Conservation (phyloP, 2,797 vertebrate genomes). For the Pseudomugil tenellus region DNA sequence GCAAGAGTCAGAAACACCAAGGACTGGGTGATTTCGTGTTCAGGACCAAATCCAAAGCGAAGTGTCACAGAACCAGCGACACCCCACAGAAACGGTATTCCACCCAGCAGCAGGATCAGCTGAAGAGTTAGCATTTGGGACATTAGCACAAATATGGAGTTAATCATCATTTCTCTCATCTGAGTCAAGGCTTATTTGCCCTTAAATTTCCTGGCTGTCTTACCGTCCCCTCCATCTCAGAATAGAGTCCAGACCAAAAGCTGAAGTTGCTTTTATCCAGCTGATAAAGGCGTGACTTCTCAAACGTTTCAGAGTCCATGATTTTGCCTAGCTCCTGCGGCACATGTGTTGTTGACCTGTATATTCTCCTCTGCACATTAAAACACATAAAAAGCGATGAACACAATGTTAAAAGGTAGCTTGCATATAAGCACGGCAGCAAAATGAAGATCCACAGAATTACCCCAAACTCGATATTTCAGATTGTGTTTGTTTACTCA, state of each 20-base stretch:
- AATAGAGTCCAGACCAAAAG: slow-evolving; percentile 98
- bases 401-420: background rate
- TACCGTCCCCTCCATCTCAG: slow-evolving; percentile 95
- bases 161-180: background rate
- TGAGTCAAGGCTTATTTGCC: background rate
- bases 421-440: background rate
- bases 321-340: slow-evolving; percentile 93
- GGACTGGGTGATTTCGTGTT: slow-evolving; percentile 95
- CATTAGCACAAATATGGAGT: background rate
- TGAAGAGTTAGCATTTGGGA: slow-evolving; percentile 56
- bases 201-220: slow-evolving; percentile 51
- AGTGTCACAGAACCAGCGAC: slow-evolving; percentile 85
- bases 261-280: slow-evolving; percentile 99
- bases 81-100: slow-evolving; percentile 95
- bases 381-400: background rate
- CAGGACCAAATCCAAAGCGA: slow-evolving; percentile 86
- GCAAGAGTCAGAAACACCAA: slow-evolving; percentile 91
- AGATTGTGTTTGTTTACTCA: background rate
- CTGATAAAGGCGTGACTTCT: slow-evolving; percentile 97
- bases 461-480: background rate
- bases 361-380: slow-evolving; percentile 87
- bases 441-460: no score
- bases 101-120: slow-evolving; percentile 94
- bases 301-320: slow-evolving; percentile 97
- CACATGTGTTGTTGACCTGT: slow-evolving; percentile 90